These are phyloP conservation scores for Drosophila littoralis DNA, from an alignment of 1,140 invertebrate genomes.

Conservation along the genomic window DNA sequence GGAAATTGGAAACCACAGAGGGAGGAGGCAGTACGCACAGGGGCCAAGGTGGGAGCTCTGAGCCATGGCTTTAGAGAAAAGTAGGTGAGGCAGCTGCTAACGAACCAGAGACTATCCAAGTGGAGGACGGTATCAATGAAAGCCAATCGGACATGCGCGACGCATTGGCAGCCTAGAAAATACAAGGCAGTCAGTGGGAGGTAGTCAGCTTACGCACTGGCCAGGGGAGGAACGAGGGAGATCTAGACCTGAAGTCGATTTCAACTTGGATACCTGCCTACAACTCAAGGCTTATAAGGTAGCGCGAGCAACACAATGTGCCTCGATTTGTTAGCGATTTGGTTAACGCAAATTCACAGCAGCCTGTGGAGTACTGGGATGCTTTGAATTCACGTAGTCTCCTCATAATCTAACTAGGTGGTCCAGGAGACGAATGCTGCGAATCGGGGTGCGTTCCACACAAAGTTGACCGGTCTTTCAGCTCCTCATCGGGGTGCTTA, in stretches of 20 bases:
- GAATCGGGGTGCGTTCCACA: slow-evolving; percentile 31
- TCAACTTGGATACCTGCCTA: slow-evolving; percentile 16
- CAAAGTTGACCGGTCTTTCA: slow-evolving; percentile 2
- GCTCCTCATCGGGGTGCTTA: slow-evolving; percentile 4
- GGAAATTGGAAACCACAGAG: slow-evolving; percentile 57
- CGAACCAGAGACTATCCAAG: slow-evolving; percentile 41
- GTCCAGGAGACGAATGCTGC: slow-evolving; percentile 33
- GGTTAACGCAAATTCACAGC: slow-evolving; percentile 68
- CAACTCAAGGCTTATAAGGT: slow-evolving; percentile 55
- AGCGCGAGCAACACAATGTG: slow-evolving; percentile 51
- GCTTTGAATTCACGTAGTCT: slow-evolving; percentile 28
- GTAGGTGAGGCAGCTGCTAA: slow-evolving; percentile 68
- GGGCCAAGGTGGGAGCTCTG: slow-evolving; percentile 32
- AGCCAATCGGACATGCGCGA: slow-evolving; percentile 75
- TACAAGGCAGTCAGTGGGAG: slow-evolving; percentile 53
- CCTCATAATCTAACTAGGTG: slow-evolving; percentile 50
- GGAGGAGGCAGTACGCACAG: slow-evolving; percentile 27
- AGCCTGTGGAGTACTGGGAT: slow-evolving; percentile 41
- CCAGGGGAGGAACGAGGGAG: slow-evolving; percentile 4
- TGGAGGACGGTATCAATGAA: slow-evolving; percentile 62
- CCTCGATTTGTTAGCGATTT: slow-evolving; percentile 76
- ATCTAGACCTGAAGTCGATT: slow-evolving; percentile 10
- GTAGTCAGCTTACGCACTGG: slow-evolving; percentile 56
- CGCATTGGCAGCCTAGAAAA: slow-evolving; percentile 66
- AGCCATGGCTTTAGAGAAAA: slow-evolving; percentile 53